Evolutionary conservation across 2,113 vertebrate species (phyloP).

Genomic region (Passer domesticus): DNA sequence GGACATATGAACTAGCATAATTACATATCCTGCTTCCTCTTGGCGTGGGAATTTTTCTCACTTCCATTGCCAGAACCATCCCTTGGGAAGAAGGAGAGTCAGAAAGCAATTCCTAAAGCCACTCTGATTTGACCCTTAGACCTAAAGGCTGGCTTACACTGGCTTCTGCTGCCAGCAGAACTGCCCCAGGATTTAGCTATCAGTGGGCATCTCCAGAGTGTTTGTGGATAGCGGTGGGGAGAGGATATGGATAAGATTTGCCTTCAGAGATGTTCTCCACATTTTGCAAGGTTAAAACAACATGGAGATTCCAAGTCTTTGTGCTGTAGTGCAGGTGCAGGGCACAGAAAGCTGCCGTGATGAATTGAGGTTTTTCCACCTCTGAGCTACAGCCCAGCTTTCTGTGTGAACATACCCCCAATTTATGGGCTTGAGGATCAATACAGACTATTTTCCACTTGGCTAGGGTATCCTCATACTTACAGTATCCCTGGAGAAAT

Average conservation of each 20-base stretch:
- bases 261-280: not conserved
- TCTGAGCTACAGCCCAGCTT: not conserved
- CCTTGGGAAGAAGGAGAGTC: not conserved
- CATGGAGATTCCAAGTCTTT: not conserved
- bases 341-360: not conserved
- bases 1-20: not conserved
- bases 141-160: not conserved
- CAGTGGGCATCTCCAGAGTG: not conserved
- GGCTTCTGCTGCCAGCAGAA: not conserved
- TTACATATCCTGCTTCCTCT: not conserved
- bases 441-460: not conserved
- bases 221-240: rapidly evolving
- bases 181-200: not conserved
- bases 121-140: not conserved
- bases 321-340: not conserved
- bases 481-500: not conserved
- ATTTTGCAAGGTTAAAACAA: not conserved
- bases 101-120: not conserved
- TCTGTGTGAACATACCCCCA: not conserved
- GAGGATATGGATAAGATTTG: not conserved
- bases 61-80: not conserved
- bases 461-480: not conserved
- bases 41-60: not conserved
- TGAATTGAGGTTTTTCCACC: not conserved
- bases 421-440: not conserved